Evolutionary conservation across 1,140 invertebrate species (phyloP).

Genomic region (Neodiprion lecontei): DNA sequence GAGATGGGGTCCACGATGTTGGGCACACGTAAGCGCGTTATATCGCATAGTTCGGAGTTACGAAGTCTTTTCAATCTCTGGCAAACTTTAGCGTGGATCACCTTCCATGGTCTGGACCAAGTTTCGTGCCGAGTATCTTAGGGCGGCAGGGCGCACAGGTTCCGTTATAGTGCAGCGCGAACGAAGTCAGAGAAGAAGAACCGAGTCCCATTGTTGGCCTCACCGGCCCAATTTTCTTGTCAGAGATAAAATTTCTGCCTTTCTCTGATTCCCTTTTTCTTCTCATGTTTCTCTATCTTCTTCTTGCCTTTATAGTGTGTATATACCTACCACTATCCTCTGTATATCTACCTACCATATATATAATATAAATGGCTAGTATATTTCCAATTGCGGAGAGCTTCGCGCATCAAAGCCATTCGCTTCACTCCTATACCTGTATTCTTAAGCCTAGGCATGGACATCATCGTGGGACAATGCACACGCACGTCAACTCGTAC

Average conservation of each 20-base stretch:
- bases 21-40: background rate
- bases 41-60: background rate
- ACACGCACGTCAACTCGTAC: background rate
- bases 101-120: background rate
- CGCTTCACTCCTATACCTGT: background rate
- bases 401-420: background rate
- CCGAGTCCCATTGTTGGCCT: background rate
- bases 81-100: background rate
- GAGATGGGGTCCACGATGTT: background rate
- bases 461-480: background rate
- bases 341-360: background rate
- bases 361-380: background rate
- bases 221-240: background rate
- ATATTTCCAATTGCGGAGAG: background rate
- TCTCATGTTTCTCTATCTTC: no score
- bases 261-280: background rate
- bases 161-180: background rate
- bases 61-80: background rate
- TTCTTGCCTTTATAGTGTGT: no score
- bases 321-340: no score
- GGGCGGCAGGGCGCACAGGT: background rate
- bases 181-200: background rate
- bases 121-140: background rate
- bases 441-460: background rate
- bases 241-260: background rate